Base-by-base conservation (phyloP, 1,140 invertebrate genomes). In the Harpegnathos saltator region DNA sequence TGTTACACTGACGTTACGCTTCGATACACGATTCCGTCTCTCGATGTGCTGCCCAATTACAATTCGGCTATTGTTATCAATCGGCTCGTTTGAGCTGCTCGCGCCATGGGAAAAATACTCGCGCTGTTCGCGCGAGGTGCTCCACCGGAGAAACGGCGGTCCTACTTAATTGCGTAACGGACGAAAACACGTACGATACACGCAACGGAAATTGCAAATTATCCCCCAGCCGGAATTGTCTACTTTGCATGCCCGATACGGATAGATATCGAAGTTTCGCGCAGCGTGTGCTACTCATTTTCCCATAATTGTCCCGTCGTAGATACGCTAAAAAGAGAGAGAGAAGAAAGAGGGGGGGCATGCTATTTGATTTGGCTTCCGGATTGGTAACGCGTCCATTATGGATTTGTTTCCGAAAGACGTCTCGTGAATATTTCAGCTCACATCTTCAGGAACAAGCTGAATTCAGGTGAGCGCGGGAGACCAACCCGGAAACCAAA, bases 1-100 rank as follows among this genome's bases (percentile, higher is more conserved):
- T 88, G 86, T 88, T 87, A 44, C 11, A 84, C 68, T 59, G 48
- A 50, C 62, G 86, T 81, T 71, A 84, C 82, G 86, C 85, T 71
- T 84, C 83, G 87, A 82, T 88, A 85, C 78, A 19, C 56, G 61
- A 77, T 63, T 22, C 19, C 19, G 50, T 56, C 9, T 56, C 9
- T 69, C 65, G 14, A 24, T 14, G 38, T 44, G 59, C 44, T 44
- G 58, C 17, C 12, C 72, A 29, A 62, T 15, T 26, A 11, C 9
- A 22, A 69, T 78, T 80, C 5, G 48, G 33, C 44, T 77, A 54
- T 77, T 56, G 75, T 68, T 63, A 59, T 29, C 22, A 7, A 58
- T 58, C 38, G 22, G n/a, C 24, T 26, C 63, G 19, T 24, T 44
- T 17, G 12, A 68, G 3, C 38, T 44, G 38, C 9, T n/a, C 48